Evolutionary conservation across 1,140 invertebrate genomes (phyloP).

Genomic region (Drosophila punjabiensis): DNA sequence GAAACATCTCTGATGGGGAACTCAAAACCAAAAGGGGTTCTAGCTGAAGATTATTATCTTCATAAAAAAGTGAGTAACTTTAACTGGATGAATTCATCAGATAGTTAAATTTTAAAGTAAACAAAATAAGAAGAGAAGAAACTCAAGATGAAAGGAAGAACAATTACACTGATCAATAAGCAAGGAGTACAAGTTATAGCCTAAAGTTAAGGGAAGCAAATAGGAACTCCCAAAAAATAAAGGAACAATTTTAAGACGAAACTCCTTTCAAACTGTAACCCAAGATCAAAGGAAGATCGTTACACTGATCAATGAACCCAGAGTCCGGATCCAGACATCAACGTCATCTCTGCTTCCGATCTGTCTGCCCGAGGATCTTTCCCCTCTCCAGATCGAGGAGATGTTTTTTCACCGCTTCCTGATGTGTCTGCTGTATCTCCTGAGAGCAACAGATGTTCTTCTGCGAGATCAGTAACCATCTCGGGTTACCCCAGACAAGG

Average conservation of each 20-base stretch:
- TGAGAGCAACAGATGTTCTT: conserved; percentile 70
- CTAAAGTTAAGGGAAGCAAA: neutral
- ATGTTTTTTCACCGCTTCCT: conserved; percentile 64
- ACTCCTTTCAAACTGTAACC: conserved; percentile 35
- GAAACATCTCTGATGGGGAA: neutral
- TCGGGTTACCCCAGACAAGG: conserved; percentile 70
- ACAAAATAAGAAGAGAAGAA: neutral
- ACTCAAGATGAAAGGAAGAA: conserved; percentile 13
- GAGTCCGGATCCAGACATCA: conserved; percentile 48
- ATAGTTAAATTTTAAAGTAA: neutral
- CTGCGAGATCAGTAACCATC: conserved; percentile 63
- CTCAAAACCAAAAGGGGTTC: conserved; percentile 1
- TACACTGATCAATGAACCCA: conserved; percentile 72
- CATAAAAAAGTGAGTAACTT: conserved; percentile 43
- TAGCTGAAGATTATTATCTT: conserved; percentile 57
- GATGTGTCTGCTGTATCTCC: conserved; percentile 62
- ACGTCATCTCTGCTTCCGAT: conserved; percentile 74
- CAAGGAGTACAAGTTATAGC: neutral
- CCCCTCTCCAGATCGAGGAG: neutral
- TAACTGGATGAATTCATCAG: neutral
- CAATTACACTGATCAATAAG: conserved; percentile 3
- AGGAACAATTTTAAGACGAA: too few relatives aligned
- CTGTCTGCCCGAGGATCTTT: conserved; percentile 53
- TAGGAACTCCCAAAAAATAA: neutral
- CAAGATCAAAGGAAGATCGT: conserved; percentile 77